Conservation (phyloP, 2,888 invertebrate genomes). For the Argynnis bischoffii region DNA sequence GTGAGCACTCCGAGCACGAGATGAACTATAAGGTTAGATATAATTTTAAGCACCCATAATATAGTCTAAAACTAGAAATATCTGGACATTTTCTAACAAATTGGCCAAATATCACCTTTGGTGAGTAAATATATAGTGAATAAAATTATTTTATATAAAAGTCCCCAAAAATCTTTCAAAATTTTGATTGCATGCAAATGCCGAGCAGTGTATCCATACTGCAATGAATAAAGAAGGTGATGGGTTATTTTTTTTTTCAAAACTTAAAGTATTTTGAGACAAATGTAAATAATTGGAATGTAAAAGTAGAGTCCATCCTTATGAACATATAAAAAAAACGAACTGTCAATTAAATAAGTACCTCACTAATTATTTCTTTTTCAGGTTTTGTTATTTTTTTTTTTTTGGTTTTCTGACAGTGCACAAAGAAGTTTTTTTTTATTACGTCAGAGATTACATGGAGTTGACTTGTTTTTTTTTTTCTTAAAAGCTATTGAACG, state of each 20-base stretch:
- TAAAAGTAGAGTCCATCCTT: too few species aligned
- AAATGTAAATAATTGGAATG: too few species aligned
- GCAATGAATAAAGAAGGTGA: too few species aligned
- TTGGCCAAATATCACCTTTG: constrained; percentile 8
- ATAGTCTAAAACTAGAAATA: constrained; percentile 36
- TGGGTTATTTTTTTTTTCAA: too few species aligned
- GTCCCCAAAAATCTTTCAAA: constrained; percentile 3
- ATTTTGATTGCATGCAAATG: constrained; percentile 24
- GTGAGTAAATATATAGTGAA: constrained; percentile 12
- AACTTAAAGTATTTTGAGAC: too few species aligned
- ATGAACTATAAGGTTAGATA: constrained; percentile 70
- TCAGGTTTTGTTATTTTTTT: too few species aligned
- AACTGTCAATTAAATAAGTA: too few species aligned
- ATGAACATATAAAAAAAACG: too few species aligned
- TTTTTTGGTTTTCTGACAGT: too few species aligned
- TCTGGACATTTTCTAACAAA: constrained; percentile 1
- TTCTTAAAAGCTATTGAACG: constrained; percentile 30
- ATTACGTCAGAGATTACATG: not conserved
- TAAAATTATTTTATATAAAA: constrained; percentile 12
- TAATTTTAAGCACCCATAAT: constrained; percentile 59
- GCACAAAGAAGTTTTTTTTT: too few species aligned
- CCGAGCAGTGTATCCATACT: constrained; percentile 11
- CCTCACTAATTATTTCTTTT: too few species aligned
- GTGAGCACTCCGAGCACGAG: constrained; percentile 59
- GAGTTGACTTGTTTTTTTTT: constrained; percentile 3